Percentiles rank a stretch among this genome's conserved stretches.
phyloP scores from a whole-genome alignment of 2,888 invertebrate genomes.

The Boloria selene region DNA sequence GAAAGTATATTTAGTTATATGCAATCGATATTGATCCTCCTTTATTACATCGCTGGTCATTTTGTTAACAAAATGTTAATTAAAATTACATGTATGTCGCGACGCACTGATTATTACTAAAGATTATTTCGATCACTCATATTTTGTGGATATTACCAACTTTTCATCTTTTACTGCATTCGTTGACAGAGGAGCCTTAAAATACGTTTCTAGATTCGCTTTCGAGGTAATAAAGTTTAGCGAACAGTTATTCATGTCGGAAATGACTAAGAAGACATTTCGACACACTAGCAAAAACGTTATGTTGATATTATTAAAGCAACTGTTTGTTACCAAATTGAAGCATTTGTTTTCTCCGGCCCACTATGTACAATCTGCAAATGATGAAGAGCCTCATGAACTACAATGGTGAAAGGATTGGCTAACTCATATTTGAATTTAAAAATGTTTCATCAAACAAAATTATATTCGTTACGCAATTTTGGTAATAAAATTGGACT shows the following conservation, averaged over 20 bases:
- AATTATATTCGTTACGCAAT: too few relatives aligned
- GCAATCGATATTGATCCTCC: too few relatives aligned
- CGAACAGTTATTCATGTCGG: too few relatives aligned
- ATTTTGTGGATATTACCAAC: too few relatives aligned
- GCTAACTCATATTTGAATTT: not conserved
- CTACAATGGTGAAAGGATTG: conserved; percentile 6
- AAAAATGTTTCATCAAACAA: too few relatives aligned
- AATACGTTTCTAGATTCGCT: too few relatives aligned
- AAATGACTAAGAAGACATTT: not conserved
- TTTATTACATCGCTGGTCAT: conserved; percentile 22
- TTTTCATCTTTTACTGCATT: too few relatives aligned
- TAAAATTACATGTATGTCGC: conserved; percentile 26
- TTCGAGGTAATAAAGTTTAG: too few relatives aligned
- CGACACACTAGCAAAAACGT: conserved; percentile 1
- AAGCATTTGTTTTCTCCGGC: conserved; percentile 7
- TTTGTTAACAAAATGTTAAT: conserved; percentile 29
- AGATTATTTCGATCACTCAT: too few relatives aligned
- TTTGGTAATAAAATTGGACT: too few relatives aligned
- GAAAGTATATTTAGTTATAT: too few relatives aligned
- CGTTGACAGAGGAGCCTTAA: too few relatives aligned
- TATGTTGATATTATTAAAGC: not conserved
- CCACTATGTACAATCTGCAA: not conserved
- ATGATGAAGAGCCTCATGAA: conserved; percentile 9
- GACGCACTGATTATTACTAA: conserved; percentile 13
- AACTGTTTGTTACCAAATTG: not conserved